phyloP scores from a whole-genome alignment of 2,113 vertebrate genomes.

The Zosterops lateralis region DNA sequence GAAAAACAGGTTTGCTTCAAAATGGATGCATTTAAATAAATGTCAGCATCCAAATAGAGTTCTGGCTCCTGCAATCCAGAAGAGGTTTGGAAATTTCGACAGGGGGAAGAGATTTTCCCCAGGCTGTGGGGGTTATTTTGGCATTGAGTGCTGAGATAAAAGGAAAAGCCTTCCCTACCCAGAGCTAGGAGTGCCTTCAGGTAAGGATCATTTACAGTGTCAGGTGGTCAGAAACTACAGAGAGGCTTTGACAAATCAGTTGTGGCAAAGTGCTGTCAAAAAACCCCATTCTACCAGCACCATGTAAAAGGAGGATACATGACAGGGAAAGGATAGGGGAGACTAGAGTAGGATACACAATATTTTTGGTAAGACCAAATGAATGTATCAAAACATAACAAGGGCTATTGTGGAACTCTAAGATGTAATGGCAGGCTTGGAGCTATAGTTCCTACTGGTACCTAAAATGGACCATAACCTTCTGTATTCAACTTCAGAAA shows the following conservation, averaged over 20 bases:
- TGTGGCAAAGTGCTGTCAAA: not conserved
- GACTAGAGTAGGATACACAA: not conserved
- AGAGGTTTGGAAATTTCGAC: not conserved
- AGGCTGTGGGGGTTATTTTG: not conserved
- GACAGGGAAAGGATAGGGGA: not conserved
- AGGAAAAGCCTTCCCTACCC: not conserved
- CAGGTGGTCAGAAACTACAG: not conserved
- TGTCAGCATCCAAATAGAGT: rapidly evolving
- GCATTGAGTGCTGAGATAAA: not conserved
- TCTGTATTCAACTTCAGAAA: not conserved
- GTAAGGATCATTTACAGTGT: not conserved
- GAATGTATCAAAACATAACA: not conserved
- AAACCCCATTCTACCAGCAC: not conserved
- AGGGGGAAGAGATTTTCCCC: not conserved
- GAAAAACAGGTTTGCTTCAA: not conserved
- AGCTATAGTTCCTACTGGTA: not conserved
- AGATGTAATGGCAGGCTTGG: not conserved
- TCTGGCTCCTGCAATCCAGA: not conserved
- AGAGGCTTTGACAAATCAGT: not conserved
- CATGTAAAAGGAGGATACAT: not conserved
- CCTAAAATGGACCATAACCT: not conserved
- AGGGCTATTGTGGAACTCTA: not conserved
- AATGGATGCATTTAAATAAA: not conserved
- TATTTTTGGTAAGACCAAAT: not conserved
- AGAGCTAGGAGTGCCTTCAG: not conserved